Conservation (phyloP, 1,140 invertebrate species). For the Neodiprion fabricii region DNA sequence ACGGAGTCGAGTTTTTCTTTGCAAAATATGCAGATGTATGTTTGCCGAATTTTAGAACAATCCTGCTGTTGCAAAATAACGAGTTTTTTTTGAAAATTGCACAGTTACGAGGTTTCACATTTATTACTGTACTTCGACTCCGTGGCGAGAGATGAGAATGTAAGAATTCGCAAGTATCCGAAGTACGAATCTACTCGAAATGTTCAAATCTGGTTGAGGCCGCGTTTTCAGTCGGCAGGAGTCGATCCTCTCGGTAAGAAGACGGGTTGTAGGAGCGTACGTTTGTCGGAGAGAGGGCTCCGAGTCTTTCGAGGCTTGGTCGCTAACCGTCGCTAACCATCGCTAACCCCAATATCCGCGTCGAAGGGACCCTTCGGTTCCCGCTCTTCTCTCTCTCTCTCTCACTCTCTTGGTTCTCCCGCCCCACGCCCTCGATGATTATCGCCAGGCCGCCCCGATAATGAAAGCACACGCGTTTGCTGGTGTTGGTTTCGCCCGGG, state of each 20-base stretch:
- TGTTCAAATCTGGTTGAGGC: too few relatives aligned
- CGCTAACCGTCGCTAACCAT: conserved; percentile 8
- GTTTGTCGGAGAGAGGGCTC: conserved; percentile 20
- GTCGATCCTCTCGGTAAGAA: background rate
- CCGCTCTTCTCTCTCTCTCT: conserved; percentile 22
- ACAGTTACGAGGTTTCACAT: too few relatives aligned
- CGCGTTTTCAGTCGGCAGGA: too few relatives aligned
- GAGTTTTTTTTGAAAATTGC: too few relatives aligned
- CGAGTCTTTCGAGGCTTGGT: conserved; percentile 10
- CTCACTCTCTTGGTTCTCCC: background rate
- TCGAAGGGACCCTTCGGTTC: conserved; percentile 21
- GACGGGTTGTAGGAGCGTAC: background rate
- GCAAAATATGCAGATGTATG: too few relatives aligned
- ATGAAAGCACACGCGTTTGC: conserved; percentile 37
- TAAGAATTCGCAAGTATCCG: too few relatives aligned
- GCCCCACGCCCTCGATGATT: conserved; percentile 40
- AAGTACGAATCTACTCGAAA: too few relatives aligned
- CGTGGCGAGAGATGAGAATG: too few relatives aligned
- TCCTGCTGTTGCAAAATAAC: too few relatives aligned
- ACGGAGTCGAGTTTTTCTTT: too few relatives aligned
- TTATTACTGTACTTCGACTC: too few relatives aligned
- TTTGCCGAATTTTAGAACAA: too few relatives aligned
- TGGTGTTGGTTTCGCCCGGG: conserved; percentile 7
- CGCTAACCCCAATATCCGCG: background rate
- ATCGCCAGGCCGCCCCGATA: conserved; percentile 43